Conservation (phyloP, 2,797 vertebrate genomes). For the Acipenser oxyrinchus region DNA sequence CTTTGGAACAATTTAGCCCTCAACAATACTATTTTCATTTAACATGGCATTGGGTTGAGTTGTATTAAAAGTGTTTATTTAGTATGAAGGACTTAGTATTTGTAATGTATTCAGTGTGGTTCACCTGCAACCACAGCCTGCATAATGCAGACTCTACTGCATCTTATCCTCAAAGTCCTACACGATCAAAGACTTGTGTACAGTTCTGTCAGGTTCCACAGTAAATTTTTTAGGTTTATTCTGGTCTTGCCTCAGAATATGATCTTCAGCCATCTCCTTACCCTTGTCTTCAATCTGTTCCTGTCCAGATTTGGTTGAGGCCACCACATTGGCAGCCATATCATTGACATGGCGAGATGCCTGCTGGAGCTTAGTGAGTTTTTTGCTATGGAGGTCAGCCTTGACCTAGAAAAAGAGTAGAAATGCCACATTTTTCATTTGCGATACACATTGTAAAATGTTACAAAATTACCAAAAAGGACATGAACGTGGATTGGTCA, state of each 20-base stretch:
- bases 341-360: slow-evolving; percentile 84
- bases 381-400: slow-evolving; percentile 73
- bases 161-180: background rate
- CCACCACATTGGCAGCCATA: slow-evolving; percentile 84
- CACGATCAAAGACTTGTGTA: background rate
- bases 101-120: background rate
- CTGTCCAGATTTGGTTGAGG: slow-evolving; percentile 83
- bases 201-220: too few relatives aligned
- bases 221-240: too few relatives aligned
- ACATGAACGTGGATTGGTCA: too few relatives aligned
- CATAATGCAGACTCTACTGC: background rate
- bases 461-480: too few relatives aligned
- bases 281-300: slow-evolving; percentile 88
- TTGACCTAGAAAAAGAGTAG: slow-evolving; percentile 70
- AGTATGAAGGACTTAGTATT: too few relatives aligned
- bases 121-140: background rate
- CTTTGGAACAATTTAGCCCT: too few relatives aligned
- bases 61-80: too few relatives aligned
- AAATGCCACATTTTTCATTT: background rate
- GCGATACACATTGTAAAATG: too few relatives aligned
- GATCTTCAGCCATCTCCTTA: slow-evolving; percentile 15
- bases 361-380: slow-evolving; percentile 75
- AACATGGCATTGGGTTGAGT: too few relatives aligned
- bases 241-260: too few relatives aligned
- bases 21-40: too few relatives aligned